A percentile compares a stretch with the other conserved stretches of the same genome.
phyloP scores from a whole-genome alignment of 2,888 invertebrate species.

The Cremastobaeus sp. region DNA sequence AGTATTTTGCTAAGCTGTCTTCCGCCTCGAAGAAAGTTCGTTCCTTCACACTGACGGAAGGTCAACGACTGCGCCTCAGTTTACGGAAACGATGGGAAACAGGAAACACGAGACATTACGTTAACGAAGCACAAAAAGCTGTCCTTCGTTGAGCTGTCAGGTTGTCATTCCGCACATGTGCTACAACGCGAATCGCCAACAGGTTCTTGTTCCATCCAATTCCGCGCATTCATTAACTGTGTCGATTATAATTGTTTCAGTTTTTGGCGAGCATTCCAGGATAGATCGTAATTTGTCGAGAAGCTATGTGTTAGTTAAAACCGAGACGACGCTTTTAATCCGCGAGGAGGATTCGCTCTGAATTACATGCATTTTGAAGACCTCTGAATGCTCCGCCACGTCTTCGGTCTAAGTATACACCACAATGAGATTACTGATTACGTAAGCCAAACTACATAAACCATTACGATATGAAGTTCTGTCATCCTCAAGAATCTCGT shows the following conservation, averaged over 20 bases:
- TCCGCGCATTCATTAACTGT: neutral
- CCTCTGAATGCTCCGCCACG: too few relatives aligned
- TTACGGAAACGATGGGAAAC: slow-evolving; percentile 47
- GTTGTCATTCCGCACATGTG: slow-evolving; percentile 29
- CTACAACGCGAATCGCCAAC: slow-evolving; percentile 18
- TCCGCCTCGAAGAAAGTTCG: slow-evolving; percentile 25
- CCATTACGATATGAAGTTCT: neutral
- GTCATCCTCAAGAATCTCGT: slow-evolving; percentile 1
- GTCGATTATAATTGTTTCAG: neutral
- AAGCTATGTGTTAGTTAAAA: too few relatives aligned
- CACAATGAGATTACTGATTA: too few relatives aligned
- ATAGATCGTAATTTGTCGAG: neutral
- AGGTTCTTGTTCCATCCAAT: slow-evolving; percentile 35
- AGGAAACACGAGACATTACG: slow-evolving; percentile 49
- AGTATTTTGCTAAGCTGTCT: slow-evolving; percentile 2
- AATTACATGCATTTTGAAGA: too few relatives aligned
- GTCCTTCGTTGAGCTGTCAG: slow-evolving; percentile 22
- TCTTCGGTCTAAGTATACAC: too few relatives aligned
- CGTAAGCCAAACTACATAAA: too few relatives aligned
- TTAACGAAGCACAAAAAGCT: slow-evolving; percentile 44
- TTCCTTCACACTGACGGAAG: slow-evolving; percentile 12
- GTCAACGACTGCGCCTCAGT: slow-evolving; percentile 46
- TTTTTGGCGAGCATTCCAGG: neutral
- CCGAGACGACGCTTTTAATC: neutral
- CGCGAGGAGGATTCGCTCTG: too few relatives aligned